Evolutionary conservation across 92 coral and sea anemone species (phyloP), one percentile per base, ranked within the genome.

Genomic region (Zoanthus sansibaricus): DNA sequence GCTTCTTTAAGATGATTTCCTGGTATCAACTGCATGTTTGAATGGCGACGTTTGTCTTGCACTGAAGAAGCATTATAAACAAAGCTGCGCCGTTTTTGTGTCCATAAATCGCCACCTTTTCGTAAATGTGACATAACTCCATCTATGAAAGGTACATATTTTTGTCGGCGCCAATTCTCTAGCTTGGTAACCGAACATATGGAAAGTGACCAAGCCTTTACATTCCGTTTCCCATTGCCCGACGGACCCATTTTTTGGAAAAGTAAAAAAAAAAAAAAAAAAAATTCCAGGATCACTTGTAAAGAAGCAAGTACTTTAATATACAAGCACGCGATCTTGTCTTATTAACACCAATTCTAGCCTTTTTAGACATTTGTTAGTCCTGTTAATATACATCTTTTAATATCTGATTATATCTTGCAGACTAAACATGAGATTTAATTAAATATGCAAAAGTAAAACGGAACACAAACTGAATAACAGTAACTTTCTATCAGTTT

Each of bases 11-110:
- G 37, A 59, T 64, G 68, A 44, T 77, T 86, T 69, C 86, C 76
- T 20, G 71, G 51, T 72, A 64, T 9, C 52, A 58, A 54, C 21
- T 44, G 73, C n/a, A 17, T 70, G 31, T 45, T 89, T 89, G 82
- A 47, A 42, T 25, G 49, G n/a, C 16, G 87, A 70, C 5, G 17
- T 13, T 78, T 79, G 18, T 78, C 87, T 37, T 33, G 68, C 61
- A 76, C 79, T 58, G 79, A 76, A 48, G 84, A 82, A 71, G 98
- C 88, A 15, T 89, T 91, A 79, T 94, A 94, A 54, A 94, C 87
- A 73, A 94, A 94, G 71, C 68, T 91, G 8, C 95, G 90, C 71
- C 90, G 91, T 91, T 82, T 93, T 61, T 93, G 96, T 51, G 82
- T 64, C 61, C 78, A 83, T 59, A 84, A 64, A 20, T 82, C 94